Percentiles rank a stretch among this genome's conserved stretches.
Conservation (phyloP, 30 jellyfish, hydroid and myxozoan genomes). For the Mastigias papua region DNA sequence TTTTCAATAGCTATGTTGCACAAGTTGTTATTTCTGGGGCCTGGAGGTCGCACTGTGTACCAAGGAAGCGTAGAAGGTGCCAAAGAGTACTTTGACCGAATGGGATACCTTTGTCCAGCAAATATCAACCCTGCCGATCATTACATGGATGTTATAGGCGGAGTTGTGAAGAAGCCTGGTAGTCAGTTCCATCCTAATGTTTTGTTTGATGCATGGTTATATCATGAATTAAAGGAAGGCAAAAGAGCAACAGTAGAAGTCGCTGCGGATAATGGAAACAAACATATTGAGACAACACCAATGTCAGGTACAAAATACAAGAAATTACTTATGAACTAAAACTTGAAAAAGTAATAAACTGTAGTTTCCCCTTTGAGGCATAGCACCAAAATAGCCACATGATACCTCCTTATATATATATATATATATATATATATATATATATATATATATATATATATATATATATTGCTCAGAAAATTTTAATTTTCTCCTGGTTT, state of each 20-base stretch:
- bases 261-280: neutral
- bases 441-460: too few species aligned
- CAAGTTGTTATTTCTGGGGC: slow-evolving; percentile 70
- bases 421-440: too few species aligned
- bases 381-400: too few species aligned
- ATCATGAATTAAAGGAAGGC: neutral
- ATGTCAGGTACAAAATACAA: too few species aligned
- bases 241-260: neutral
- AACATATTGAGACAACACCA: too few species aligned
- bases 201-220: slow-evolving; percentile 64
- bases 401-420: too few species aligned
- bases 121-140: slow-evolving; percentile 76
- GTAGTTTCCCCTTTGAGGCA: too few species aligned
- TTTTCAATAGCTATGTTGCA: slow-evolving; percentile 67
- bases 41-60: slow-evolving; percentile 83
- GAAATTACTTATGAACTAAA: too few species aligned
- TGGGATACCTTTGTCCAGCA: slow-evolving; percentile 52
- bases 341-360: too few species aligned
- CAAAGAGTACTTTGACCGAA: slow-evolving; percentile 43
- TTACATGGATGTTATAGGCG: slow-evolving; percentile 81
- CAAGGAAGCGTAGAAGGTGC: slow-evolving; percentile 71
- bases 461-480: too few species aligned
- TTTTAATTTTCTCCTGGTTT: too few species aligned
- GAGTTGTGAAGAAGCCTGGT: slow-evolving; percentile 44
- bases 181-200: slow-evolving; percentile 21